These are phyloP conservation scores for Sebastiscus albofasciatus DNA, from an alignment of 2,797 vertebrate species.

Conservation along the genomic window DNA sequence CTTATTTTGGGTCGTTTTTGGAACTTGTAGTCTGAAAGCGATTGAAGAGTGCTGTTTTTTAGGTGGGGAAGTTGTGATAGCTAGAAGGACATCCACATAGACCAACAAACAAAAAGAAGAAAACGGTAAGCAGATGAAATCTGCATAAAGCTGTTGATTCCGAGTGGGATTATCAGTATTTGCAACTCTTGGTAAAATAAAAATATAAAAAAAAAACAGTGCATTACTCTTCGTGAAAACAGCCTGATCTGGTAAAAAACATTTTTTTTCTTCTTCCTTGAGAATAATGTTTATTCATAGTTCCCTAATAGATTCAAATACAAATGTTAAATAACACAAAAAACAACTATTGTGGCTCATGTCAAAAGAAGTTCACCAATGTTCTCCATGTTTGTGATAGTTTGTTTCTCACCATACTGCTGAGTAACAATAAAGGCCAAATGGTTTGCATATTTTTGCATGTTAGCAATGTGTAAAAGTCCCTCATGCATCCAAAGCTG, in stretches of 20 bases:
- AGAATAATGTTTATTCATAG: neutral
- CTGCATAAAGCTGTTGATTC: constrained; percentile 1
- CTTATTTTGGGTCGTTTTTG: neutral
- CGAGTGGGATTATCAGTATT: neutral
- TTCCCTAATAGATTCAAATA: neutral
- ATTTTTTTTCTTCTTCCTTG: neutral
- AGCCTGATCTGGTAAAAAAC: neutral
- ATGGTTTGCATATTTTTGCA: neutral
- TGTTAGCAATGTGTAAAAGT: neutral
- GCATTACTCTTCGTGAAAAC: neutral
- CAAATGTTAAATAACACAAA: neutral
- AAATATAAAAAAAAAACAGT: neutral
- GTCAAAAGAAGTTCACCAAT: neutral
- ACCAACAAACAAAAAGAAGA: neutral
- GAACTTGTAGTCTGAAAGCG: neutral
- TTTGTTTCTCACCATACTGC: neutral
- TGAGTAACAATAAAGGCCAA: neutral
- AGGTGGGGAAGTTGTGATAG: neutral
- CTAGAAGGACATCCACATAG: neutral
- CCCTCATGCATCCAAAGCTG: neutral
- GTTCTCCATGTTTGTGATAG: neutral
- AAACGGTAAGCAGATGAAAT: neutral
- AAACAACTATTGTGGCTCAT: neutral
- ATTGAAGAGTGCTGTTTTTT: neutral
- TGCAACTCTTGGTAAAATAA: neutral